Base-by-base conservation (phyloP, 1,140 invertebrate genomes). In the Neocloeon triangulifer region DNA sequence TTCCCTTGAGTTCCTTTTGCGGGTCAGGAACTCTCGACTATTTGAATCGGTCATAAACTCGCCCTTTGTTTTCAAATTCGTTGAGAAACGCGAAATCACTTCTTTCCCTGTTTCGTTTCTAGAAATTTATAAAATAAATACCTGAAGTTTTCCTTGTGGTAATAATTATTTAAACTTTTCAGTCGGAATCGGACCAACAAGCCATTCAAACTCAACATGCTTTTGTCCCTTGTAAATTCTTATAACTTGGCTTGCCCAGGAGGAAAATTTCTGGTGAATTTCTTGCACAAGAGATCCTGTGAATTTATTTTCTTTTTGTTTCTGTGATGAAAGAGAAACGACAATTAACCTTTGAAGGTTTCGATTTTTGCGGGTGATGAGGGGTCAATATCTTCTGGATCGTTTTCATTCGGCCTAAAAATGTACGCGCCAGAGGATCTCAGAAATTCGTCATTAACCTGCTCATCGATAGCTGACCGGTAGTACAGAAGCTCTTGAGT, bases 111-210 rank as follows among this genome's bases (percentile, higher is more conserved):
- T 40, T 13, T 48, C 45, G 45, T 69, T 59, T 33, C 58, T 64
- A 40, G 9, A 43, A 45, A 17, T 27, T 40, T 28, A 10, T 18
- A 19, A 28, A 26, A 37, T 31, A 32, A 30, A 37, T 35, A n/a
- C n/a, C n/a, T n/a, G n/a, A n/a, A n/a, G n/a, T n/a, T n/a, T n/a
- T n/a, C n/a, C n/a, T n/a, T n/a, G n/a, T n/a, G n/a, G n/a, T n/a
- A n/a, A n/a, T n/a, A n/a, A n/a, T n/a, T n/a, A n/a, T n/a, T n/a
- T n/a, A n/a, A n/a, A n/a, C n/a, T n/a, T n/a, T n/a, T n/a, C 41
- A n/a, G n/a, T n/a, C n/a, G n/a, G n/a, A n/a, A 80, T 69, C 2
- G 74, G 72, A 35, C 75, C 76, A 37, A 78, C 59, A 16, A 69
- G 56, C 66, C 68, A 80, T 40, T 74, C 68, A 39, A 77, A 61